Conservation (phyloP, 2,113 vertebrate species). For the Peucedramus taeniatus region DNA sequence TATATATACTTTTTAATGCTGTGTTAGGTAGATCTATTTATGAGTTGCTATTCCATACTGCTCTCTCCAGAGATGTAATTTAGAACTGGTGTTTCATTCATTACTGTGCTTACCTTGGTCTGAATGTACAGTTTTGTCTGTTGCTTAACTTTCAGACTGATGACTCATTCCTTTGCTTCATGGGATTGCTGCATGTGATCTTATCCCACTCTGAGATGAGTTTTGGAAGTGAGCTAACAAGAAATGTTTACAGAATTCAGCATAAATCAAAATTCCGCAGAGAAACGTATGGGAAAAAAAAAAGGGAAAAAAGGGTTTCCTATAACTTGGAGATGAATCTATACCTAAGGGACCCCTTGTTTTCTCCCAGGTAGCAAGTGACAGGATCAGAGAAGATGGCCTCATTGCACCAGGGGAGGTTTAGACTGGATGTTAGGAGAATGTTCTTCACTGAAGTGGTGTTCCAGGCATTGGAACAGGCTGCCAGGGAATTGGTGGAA, state of each 20-base stretch:
- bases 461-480: neutral
- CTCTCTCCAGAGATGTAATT: conserved; percentile 8
- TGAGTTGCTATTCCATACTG: neutral
- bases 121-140: neutral
- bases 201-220: neutral
- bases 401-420: neutral
- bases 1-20: neutral
- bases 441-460: neutral
- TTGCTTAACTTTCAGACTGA: neutral
- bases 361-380: neutral
- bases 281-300: neutral
- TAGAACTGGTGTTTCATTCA: conserved; percentile 31
- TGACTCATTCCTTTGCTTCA: conserved; percentile 59
- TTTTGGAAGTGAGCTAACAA: conserved; percentile 20
- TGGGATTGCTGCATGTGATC: conserved; percentile 13
- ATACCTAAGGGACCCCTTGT: neutral
- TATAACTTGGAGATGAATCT: neutral
- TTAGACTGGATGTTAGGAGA: neutral
- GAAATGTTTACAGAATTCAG: neutral
- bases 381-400: neutral
- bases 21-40: neutral
- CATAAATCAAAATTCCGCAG: neutral
- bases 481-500: neutral
- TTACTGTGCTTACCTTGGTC: conserved; percentile 14
- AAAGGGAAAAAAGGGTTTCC: fast-evolving